phyloP scores from a whole-genome alignment of 2,888 invertebrate species.

The Polydrusus pterygomalis region DNA sequence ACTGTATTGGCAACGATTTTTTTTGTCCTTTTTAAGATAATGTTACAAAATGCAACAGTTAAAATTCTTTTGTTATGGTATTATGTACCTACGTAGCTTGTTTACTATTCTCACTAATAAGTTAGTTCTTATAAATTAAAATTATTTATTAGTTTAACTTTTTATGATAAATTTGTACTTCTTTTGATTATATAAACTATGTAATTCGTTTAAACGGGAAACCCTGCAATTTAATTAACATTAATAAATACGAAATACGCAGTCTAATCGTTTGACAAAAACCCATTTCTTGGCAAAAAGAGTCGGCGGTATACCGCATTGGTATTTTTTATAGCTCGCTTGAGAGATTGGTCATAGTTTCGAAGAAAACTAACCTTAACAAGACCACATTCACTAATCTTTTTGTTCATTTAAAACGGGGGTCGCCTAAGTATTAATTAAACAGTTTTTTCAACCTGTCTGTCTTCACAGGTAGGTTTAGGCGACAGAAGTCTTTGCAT shows the following conservation, averaged over 20 bases:
- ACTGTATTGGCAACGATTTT: no score
- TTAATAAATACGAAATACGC: background rate
- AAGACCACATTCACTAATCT: background rate
- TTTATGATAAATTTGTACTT: background rate
- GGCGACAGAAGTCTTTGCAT: no score
- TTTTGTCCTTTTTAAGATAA: no score
- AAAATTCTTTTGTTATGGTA: no score
- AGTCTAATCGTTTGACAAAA: background rate
- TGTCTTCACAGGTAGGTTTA: no score
- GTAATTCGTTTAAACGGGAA: background rate
- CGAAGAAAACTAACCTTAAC: background rate
- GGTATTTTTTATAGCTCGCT: background rate
- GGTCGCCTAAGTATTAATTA: no score
- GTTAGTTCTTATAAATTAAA: background rate
- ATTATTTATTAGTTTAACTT: background rate
- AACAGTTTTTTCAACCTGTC: no score
- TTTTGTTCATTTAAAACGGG: no score
- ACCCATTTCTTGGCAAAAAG: background rate
- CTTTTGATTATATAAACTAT: background rate
- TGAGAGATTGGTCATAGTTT: background rate
- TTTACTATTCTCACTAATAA: no score
- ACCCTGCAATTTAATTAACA: background rate
- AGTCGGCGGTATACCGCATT: background rate
- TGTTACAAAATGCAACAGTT: no score
- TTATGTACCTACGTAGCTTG: no score